Conservation (phyloP, 2,797 vertebrate species). For the Alauda arvensis region DNA sequence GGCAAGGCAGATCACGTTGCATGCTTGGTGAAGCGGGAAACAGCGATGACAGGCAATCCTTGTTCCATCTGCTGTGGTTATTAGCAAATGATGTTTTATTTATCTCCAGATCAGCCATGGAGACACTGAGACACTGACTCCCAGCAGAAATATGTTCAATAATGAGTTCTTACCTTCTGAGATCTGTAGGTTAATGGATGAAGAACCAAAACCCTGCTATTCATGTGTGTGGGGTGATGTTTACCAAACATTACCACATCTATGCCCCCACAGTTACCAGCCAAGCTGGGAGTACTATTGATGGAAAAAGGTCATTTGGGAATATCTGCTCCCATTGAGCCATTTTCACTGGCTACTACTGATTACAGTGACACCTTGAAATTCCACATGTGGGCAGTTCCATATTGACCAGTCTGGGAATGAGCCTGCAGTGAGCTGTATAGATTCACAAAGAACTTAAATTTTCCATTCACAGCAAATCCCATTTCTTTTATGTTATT, state of each 20-base stretch:
- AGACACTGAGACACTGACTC: background rate
- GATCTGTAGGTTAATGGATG: background rate
- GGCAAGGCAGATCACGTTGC: constrained; percentile 35
- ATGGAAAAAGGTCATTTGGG: background rate
- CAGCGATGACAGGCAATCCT: constrained; percentile 21
- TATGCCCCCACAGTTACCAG: background rate
- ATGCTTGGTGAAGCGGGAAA: constrained; percentile 46
- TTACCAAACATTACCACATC: background rate
- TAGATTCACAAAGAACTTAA: background rate
- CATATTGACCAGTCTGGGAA: background rate
- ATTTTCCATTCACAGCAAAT: background rate
- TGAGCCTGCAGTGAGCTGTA: background rate
- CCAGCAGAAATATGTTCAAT: background rate
- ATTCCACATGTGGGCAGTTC: background rate
- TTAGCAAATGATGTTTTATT: constrained; percentile 60
- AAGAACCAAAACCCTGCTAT: background rate
- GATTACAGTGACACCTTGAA: background rate
- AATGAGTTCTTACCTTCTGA: background rate
- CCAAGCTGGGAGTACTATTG: background rate
- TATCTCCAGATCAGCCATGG: constrained; percentile 27
- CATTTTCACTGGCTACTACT: background rate
- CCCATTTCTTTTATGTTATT: background rate
- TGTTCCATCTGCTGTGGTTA: constrained; percentile 49
- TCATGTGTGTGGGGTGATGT: background rate
- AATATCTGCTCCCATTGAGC: background rate